Evolutionary conservation across 2,113 vertebrate species (phyloP).

Genomic region (Ancistrus triradiatus): DNA sequence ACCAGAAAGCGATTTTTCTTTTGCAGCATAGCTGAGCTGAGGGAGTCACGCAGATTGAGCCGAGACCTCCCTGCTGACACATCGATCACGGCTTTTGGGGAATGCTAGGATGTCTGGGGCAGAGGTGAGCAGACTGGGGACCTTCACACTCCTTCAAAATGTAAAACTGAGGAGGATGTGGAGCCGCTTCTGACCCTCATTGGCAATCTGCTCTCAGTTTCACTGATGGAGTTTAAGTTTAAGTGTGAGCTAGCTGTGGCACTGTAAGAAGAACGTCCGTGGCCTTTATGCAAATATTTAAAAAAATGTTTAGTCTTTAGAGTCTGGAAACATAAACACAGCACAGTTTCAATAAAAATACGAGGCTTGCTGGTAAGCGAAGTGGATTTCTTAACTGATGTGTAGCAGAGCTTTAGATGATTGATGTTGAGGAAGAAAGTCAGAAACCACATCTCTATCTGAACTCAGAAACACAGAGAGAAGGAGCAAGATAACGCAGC

Average conservation of each 20-base stretch:
- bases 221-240: neutral
- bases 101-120: neutral
- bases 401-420: neutral
- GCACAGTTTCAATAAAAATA: neutral
- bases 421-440: neutral
- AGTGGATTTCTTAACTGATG: no score
- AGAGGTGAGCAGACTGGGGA: conserved; percentile 18
- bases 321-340: no score
- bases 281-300: no score
- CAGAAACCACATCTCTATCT: conserved; percentile 40
- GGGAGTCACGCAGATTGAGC: conserved; percentile 33
- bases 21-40: conserved; percentile 16
- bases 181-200: conserved; percentile 21
- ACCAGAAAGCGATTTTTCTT: neutral
- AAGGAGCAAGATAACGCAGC: conserved; percentile 28
- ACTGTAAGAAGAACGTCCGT: no score
- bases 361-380: no score
- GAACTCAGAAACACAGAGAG: conserved; percentile 5
- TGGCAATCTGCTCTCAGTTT: conserved; percentile 30
- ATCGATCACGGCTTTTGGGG: neutral
- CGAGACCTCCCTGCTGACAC: conserved; percentile 24
- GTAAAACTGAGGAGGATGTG: conserved; percentile 19
- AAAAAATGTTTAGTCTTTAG: no score
- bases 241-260: no score
- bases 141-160: conserved; percentile 9